Evolutionary conservation across 2,797 vertebrate species (phyloP), one percentile per base, ranked within the genome.

Genomic region (Synanceia verrucosa): DNA sequence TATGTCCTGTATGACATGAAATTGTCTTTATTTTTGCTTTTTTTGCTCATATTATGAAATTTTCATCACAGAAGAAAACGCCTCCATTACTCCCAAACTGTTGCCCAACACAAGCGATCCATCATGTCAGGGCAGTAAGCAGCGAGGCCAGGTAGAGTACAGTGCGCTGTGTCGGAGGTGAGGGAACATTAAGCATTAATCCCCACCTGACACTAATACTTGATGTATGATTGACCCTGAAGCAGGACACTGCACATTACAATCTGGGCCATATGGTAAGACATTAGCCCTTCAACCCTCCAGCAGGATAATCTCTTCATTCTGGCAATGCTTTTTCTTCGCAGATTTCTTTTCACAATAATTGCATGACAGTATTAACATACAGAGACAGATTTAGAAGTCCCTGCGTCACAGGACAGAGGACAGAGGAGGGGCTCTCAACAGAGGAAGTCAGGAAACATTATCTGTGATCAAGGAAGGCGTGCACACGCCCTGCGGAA

Each of bases 151-250:
- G 86, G 73, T 87, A 82, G 37, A 70, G 81, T 88, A 89, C 84
- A 85, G 81, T 87, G 79, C 47, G 73, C 56, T 58, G 76, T 86
- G 81, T 87, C 53, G 57, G 83, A 92, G 88, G 91, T 92, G 78
- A 91, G 78, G 79, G 79, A 88, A 92, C 92, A 92, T 90, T 87
- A 82, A 82, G 84, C 88, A 93, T 94, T 95, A 95, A 95, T 95
- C 94, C 88, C 86, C 86, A 94, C 93, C 93, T 95, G 94, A 95
- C 94, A 94, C 94, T 94, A 95, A 95, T 95, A 94, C 94, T 87
- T 91, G 90, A 92, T 92, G 93, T 94, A 95, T 95, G 93, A 94
- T 85, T 95, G 94, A 94, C 94, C 94, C 89, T 83, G 84, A 86
- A 91, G 91, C 92, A 90, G 88, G 91, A 93, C 90, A 87, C 87